These are phyloP conservation scores for Brachyhypopomus gauderio DNA, from an alignment of 2,113 vertebrate genomes.

Conservation along the genomic window DNA sequence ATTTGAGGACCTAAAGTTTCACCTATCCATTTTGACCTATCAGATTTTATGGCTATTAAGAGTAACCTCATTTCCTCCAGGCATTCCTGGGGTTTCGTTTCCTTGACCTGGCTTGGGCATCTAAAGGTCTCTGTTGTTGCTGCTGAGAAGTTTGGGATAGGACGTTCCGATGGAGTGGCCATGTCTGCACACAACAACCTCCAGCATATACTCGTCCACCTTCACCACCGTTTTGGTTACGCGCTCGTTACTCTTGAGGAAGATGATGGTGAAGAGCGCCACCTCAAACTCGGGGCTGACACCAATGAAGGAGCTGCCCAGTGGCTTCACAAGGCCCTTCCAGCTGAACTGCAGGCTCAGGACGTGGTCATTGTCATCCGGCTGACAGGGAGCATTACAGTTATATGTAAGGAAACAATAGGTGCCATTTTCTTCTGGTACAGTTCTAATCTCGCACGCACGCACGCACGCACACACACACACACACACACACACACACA, in stretches of 20 bases:
- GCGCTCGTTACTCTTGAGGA: slow-evolving; percentile 77
- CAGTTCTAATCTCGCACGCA: too few relatives aligned
- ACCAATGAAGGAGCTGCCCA: slow-evolving; percentile 81
- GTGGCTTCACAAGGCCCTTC: slow-evolving; percentile 80
- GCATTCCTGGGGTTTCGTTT: background rate
- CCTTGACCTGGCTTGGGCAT: background rate
- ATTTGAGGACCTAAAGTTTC: background rate
- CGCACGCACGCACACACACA: too few relatives aligned
- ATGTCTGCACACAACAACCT: slow-evolving; percentile 78
- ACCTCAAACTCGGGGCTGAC: slow-evolving; percentile 85
- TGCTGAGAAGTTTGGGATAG: slow-evolving; percentile 81
- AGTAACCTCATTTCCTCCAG: background rate
- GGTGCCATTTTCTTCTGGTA: too few relatives aligned
- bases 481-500: too few relatives aligned
- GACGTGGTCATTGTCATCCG: slow-evolving; percentile 82
- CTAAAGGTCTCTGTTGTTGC: slow-evolving; percentile 65
- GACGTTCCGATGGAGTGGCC: slow-evolving; percentile 81
- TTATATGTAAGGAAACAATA: background rate
- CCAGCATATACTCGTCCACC: slow-evolving; percentile 80
- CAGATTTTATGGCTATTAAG: background rate
- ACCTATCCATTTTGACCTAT: too few relatives aligned
- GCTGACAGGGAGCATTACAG: slow-evolving; percentile 65
- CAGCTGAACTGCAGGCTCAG: slow-evolving; percentile 88
- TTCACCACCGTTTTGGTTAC: slow-evolving; percentile 71
- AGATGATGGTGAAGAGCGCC: slow-evolving; percentile 82